phyloP scores from a whole-genome alignment of 2,888 invertebrate species.

The Megamerina dolium region DNA sequence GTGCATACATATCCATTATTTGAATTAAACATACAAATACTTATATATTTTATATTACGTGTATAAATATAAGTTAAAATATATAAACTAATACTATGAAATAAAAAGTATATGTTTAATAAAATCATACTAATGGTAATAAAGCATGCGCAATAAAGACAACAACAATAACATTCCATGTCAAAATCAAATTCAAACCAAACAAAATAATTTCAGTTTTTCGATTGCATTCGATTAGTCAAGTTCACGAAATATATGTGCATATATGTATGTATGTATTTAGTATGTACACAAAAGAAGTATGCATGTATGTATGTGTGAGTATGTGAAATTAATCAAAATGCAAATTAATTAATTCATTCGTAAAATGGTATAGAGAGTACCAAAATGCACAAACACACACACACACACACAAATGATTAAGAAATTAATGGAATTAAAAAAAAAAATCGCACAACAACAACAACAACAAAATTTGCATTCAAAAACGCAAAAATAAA shows the following conservation, averaged over 20 bases:
- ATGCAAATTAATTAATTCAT: slow-evolving; percentile 18
- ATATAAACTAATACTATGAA: slow-evolving; percentile 1
- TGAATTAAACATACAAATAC: background rate
- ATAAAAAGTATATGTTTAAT: slow-evolving; percentile 8
- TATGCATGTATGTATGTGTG: too few species aligned
- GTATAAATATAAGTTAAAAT: background rate
- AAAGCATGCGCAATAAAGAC: slow-evolving; percentile 20
- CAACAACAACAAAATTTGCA: slow-evolving; percentile 36
- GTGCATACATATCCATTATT: too few species aligned
- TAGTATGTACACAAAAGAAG: too few species aligned
- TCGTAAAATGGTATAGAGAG: too few species aligned
- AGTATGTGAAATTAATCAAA: too few species aligned
- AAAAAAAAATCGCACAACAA: slow-evolving; percentile 25
- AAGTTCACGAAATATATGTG: too few species aligned
- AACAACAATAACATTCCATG: slow-evolving; percentile 19
- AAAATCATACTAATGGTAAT: background rate
- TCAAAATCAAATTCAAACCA: slow-evolving; percentile 9
- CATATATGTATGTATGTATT: too few species aligned
- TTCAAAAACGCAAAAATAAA: too few species aligned
- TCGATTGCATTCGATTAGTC: slow-evolving; percentile 5
- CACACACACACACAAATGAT: too few species aligned
- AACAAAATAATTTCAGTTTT: slow-evolving; percentile 1
- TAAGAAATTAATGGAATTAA: too few species aligned
- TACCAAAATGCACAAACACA: too few species aligned
- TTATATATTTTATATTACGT: background rate